These are phyloP conservation scores for Chaenocephalus aceratus DNA, from an alignment of 2,113 vertebrate species.

Conservation along the genomic window DNA sequence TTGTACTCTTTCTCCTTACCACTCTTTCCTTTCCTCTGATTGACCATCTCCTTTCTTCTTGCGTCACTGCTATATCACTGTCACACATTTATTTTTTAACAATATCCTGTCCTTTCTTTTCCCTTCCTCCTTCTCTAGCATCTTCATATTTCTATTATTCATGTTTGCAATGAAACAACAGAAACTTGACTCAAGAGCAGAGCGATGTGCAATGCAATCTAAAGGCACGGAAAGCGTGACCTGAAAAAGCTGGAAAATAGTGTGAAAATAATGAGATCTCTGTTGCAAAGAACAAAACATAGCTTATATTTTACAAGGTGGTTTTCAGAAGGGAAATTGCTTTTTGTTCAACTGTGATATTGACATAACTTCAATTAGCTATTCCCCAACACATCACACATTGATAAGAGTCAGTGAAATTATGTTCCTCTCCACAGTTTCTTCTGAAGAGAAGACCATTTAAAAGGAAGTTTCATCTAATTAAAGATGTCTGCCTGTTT, in stretches of 20 bases:
- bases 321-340: not conserved
- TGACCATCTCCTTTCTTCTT: not conserved
- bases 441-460: not conserved
- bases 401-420: not conserved
- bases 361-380: not conserved
- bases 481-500: not conserved
- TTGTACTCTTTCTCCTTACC: not conserved
- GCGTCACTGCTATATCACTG: slow-evolving; percentile 9
- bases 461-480: not conserved
- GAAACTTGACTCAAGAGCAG: slow-evolving; percentile 44
- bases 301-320: slow-evolving; percentile 1
- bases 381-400: not conserved
- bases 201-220: slow-evolving; percentile 4
- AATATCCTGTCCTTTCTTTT: slow-evolving; percentile 21
- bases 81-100: slow-evolving; percentile 20
- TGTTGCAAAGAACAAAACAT: not conserved
- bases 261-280: not conserved
- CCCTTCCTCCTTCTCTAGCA: slow-evolving; percentile 23
- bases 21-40: not conserved
- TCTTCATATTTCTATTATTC: slow-evolving; percentile 29
- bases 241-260: slow-evolving; percentile 7
- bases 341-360: not conserved
- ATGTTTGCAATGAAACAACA: slow-evolving; percentile 29
- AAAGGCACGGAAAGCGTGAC: not conserved
- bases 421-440: not conserved